Evolutionary conservation across 2,797 vertebrate species (phyloP), one percentile per base, ranked within the genome.

Genomic region (Gymnopithys bicolor): DNA sequence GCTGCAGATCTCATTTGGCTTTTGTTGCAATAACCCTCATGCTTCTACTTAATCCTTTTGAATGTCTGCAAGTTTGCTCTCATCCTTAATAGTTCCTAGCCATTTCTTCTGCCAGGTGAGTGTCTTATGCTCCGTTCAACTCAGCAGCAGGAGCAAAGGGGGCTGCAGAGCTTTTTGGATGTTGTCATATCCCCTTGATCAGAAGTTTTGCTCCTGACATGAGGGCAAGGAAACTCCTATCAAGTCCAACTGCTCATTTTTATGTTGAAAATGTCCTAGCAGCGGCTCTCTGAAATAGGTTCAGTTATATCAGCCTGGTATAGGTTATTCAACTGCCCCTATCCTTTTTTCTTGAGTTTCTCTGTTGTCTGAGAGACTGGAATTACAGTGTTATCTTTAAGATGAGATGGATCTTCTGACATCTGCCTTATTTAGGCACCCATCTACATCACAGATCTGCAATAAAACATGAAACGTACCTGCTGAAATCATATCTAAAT

Each of bases 71-170:
- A 62, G 14, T 71, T 78, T n/a, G 1, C 8, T 88, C 7, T 86
- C 33, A 18, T 18, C 19, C 39, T 32, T 21, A 30, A 25, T 21
- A 16, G 4, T 15, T 70, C 52, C n/a, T n/a, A 30, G 14, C 10
- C 32, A 5, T 62, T 78, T 93, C 30, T 85, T 49, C 45, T 11
- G 5, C 6, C 0, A 1, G 41, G 19, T 0, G 1, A 58, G 8
- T 14, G 15, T 19, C 30, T 27, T 28, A 17, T 3, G 5, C 9
- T 80, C 28, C 45, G 28, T 71, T 56, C 39, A 45, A 21, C 17
- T 37, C 7, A 0, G 7, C 5, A 22, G 39, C 6, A 83, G 71
- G 33, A 92, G 56, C 33, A 63, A 33, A 68, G 9, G 8, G 17
- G 49, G 6, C 32, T 83, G 43, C 2, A 1, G 23, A 51, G 2